Conservation (phyloP, 2,113 vertebrate genomes). For the Lepisosteus oculatus region DNA sequence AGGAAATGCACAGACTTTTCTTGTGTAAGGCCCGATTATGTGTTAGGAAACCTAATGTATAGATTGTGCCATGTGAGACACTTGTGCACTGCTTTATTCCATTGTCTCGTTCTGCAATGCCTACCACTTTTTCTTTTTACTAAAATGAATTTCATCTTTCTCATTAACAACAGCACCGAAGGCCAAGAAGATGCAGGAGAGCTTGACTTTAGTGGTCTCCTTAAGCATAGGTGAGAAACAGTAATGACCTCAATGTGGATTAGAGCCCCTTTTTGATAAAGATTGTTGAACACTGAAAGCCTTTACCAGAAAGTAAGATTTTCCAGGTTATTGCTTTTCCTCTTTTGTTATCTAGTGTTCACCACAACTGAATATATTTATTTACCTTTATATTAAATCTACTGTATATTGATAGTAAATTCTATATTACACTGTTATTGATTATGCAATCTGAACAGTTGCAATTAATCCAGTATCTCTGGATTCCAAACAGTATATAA, state of each 20-base stretch:
- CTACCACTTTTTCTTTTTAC: slow-evolving; percentile 56
- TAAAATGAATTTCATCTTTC: slow-evolving; percentile 82
- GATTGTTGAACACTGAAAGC: too few relatives aligned
- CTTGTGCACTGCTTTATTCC: slow-evolving; percentile 57
- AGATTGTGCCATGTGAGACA: slow-evolving; percentile 48
- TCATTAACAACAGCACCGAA: slow-evolving; percentile 94
- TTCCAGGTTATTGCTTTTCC: slow-evolving; percentile 24
- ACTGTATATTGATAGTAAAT: background rate
- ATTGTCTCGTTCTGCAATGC: slow-evolving; percentile 58
- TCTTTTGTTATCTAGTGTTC: slow-evolving; percentile 9
- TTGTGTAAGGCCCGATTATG: slow-evolving; percentile 65
- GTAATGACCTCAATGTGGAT: slow-evolving; percentile 30
- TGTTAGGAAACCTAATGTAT: slow-evolving; percentile 49
- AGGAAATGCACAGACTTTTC: slow-evolving; percentile 31
- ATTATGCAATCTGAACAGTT: too few relatives aligned
- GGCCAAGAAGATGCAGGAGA: slow-evolving; percentile 99
- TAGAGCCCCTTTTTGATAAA: slow-evolving; percentile 8
- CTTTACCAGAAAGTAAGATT: too few relatives aligned
- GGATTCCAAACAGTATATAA: background rate
- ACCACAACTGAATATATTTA: slow-evolving; percentile 1
- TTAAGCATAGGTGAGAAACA: slow-evolving; percentile 98
- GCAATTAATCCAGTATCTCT: too few relatives aligned
- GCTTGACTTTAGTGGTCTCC: slow-evolving; percentile 99
- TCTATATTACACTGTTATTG: too few relatives aligned
- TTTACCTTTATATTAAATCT: background rate